Evolutionary conservation across 1,140 invertebrate genomes (phyloP), one percentile per base, ranked within the genome.

Genomic region (Neoseiulus cucumeris): DNA sequence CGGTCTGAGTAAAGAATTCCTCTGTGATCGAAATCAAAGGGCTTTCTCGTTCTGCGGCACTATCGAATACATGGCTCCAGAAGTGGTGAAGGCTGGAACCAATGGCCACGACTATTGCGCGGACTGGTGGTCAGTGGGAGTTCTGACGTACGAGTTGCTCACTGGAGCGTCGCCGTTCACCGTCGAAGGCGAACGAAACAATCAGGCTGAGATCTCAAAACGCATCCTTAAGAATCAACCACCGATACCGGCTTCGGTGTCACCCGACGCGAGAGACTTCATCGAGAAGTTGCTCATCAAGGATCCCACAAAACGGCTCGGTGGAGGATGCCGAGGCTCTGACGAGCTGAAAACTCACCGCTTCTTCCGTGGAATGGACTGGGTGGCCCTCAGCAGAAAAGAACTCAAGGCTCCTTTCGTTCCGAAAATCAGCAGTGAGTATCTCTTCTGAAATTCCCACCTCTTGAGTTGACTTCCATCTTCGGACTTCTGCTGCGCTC

Each of bases 121-220:
- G 1, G 92, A 96, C 77, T 97, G 92, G 91, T 96, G 91, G 91
- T 91, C 89, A 64, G 85, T 97, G 0, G 92, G 92, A n/a, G 91
- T 97, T 0, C 77, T 98, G 17, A 91, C 89, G 0, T 97, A 93
- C 79, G 93, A 98, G 78, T 80, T 98, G 7, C 76, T 98, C n/a
- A 96, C 91, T 1, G 92, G 93, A 25, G 89, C 89, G 2, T 95
- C 91, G 0, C 93, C 93, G n/a, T 98, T 97, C 75, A 94, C 91
- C 6, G 86, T 93, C 0, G 89, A 94, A 69, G 89, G 90, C 29
- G 87, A 91, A 72, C 84, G 83, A 72, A 95, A 94, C 75, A 85
- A 86, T 6, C 91, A 95, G 73, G 84, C 87, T 69, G 91, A 96
- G 75, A 95, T 96, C 70, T 92, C 90, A 17, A 84, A 84, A 72